These are phyloP conservation scores for Euzetes globulus DNA, from an alignment of 2,888 invertebrate species.

Conservation along the genomic window DNA sequence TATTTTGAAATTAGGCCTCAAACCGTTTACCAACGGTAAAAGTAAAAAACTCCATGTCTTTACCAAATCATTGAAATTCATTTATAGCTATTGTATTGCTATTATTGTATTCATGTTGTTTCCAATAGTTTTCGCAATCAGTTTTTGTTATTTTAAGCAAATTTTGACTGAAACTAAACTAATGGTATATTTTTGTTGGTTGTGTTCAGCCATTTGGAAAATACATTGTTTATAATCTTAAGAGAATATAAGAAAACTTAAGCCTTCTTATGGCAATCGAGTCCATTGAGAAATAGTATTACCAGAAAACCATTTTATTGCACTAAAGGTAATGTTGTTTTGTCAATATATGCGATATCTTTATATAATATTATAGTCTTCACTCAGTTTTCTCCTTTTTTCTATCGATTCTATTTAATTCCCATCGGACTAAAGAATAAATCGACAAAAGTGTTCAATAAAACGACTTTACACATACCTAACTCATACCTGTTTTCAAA, in stretches of 20 bases:
- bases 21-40: too few species aligned
- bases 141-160: too few species aligned
- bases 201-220: neutral
- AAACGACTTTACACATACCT: neutral
- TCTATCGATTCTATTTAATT: neutral
- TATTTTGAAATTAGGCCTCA: too few species aligned
- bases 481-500: neutral
- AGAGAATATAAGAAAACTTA: neutral
- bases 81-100: too few species aligned
- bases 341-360: neutral
- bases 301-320: slow-evolving; percentile 5
- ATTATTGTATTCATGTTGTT: too few species aligned
- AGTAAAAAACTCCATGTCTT: too few species aligned
- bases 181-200: too few species aligned
- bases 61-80: too few species aligned
- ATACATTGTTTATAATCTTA: neutral
- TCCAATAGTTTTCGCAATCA: too few species aligned
- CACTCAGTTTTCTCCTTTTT: neutral
- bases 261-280: neutral
- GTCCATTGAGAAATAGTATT: neutral
- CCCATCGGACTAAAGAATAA: neutral
- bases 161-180: too few species aligned
- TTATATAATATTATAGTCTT: neutral
- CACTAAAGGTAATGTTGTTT: slow-evolving; percentile 2
- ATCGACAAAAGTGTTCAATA: neutral